Percentiles rank a stretch among this genome's conserved stretches.
These are phyloP conservation scores for Nanorana parkeri DNA, from an alignment of 2,113 vertebrate genomes.

Conservation along the genomic window DNA sequence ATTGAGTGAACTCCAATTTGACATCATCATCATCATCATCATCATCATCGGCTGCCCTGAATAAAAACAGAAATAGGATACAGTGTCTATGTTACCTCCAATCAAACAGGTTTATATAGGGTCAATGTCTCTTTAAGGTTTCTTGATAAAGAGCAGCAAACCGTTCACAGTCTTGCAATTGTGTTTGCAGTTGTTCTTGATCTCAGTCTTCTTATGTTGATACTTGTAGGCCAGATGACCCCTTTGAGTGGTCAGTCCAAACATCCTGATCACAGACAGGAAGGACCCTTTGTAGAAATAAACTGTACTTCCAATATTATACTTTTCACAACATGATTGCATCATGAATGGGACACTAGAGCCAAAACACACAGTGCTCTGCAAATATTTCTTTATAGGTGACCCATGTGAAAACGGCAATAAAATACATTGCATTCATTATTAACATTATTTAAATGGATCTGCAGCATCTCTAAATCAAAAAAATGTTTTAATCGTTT, in stretches of 20 bases:
- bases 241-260: background rate
- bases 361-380: background rate
- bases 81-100: too few relatives aligned
- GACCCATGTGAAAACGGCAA: background rate
- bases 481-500: too few relatives aligned
- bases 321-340: conserved; percentile 3
- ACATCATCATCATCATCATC: too few relatives aligned
- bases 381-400: background rate
- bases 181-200: conserved; percentile 6
- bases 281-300: conserved; percentile 24
- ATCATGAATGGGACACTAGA: background rate
- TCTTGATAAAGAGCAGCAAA: too few relatives aligned
- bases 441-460: too few relatives aligned
- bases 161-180: background rate
- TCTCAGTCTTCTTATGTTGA: conserved; percentile 10
- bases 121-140: too few relatives aligned
- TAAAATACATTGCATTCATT: too few relatives aligned
- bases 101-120: too few relatives aligned
- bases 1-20: too few relatives aligned
- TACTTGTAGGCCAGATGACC: background rate
- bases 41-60: too few relatives aligned
- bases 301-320: background rate
- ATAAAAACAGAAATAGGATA: too few relatives aligned
- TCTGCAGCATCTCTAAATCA: too few relatives aligned
- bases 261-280: conserved; percentile 38